Evolutionary conservation across 1,140 invertebrate species (phyloP).

Genomic region (Pinna nobilis): DNA sequence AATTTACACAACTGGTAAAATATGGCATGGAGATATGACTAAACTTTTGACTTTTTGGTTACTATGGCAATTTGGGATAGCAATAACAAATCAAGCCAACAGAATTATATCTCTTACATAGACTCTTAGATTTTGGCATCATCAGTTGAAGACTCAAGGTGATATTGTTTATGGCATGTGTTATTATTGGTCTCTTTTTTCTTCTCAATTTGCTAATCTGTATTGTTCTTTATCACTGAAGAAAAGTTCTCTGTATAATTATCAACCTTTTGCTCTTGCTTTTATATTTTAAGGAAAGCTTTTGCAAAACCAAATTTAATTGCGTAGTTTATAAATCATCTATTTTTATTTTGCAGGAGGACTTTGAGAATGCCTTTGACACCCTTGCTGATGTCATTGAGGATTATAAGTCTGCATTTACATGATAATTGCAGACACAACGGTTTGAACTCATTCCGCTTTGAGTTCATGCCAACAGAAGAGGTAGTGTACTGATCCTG

Average conservation of each 20-base stretch:
- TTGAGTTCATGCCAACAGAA: not conserved
- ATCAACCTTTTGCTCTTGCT: not conserved
- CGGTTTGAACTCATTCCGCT: no score
- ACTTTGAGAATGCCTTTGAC: slow-evolving; percentile 58
- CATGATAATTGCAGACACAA: slow-evolving; percentile 32
- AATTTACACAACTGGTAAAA: no score
- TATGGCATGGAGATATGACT: no score
- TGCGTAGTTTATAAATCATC: not conserved
- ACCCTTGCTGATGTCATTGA: slow-evolving; percentile 39
- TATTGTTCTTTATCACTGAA: not conserved
- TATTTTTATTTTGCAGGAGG: slow-evolving; percentile 38
- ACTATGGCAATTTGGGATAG: no score
- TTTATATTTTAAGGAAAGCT: not conserved
- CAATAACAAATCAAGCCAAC: no score
- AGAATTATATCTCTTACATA: no score
- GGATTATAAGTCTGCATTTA: slow-evolving; percentile 52
- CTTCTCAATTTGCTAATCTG: not conserved
- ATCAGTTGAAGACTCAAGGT: not conserved
- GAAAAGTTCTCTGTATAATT: not conserved
- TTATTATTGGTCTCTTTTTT: not conserved
- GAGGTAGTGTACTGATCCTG: not conserved
- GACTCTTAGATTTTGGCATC: no score
- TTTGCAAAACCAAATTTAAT: not conserved
- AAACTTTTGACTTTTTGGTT: no score
- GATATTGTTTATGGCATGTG: not conserved